A percentile compares a stretch with the other conserved stretches of the same genome.
These are phyloP conservation scores for Chloromyia formosa DNA, from an alignment of 2,888 invertebrate genomes.

Conservation along the genomic window DNA sequence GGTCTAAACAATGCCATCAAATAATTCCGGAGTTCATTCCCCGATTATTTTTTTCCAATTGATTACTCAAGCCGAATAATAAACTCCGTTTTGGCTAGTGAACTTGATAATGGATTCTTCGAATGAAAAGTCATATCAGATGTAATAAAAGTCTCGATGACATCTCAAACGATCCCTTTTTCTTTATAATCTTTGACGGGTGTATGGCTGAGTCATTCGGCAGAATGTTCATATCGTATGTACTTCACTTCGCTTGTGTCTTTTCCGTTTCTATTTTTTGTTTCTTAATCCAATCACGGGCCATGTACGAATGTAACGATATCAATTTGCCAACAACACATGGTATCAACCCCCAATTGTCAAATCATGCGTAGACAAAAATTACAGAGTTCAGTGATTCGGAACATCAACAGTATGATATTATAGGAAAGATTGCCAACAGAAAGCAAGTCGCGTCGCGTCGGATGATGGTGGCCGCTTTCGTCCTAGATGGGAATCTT, in stretches of 20 bases:
- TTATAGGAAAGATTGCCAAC: constrained; percentile 24
- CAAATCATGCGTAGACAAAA: constrained; percentile 56
- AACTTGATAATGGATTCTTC: constrained; percentile 18
- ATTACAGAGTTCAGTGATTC: constrained; percentile 53
- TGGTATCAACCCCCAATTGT: constrained; percentile 54
- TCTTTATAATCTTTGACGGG: constrained; percentile 26
- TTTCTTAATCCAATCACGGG: constrained; percentile 43
- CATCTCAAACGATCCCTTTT: constrained; percentile 28
- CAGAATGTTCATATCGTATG: constrained; percentile 14
- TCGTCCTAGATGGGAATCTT: too few species aligned
- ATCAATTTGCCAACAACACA: constrained; percentile 52
- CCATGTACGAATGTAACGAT: constrained; percentile 43
- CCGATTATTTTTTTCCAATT: constrained; percentile 32
- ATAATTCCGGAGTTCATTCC: background rate
- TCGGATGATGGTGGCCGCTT: too few species aligned
- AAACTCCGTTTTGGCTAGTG: constrained; percentile 24
- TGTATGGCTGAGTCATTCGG: background rate
- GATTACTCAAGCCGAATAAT: constrained; percentile 34
- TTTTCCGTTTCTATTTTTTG: constrained; percentile 11
- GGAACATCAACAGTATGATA: constrained; percentile 51
- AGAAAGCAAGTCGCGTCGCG: background rate
- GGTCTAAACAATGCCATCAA: background rate
- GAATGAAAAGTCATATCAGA: constrained; percentile 38
- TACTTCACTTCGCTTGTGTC: background rate
- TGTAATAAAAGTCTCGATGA: constrained; percentile 41